Base-by-base conservation (phyloP, 37 sponge, comb jelly and placozoan genomes). In the Diacarnus erythraeanus region DNA sequence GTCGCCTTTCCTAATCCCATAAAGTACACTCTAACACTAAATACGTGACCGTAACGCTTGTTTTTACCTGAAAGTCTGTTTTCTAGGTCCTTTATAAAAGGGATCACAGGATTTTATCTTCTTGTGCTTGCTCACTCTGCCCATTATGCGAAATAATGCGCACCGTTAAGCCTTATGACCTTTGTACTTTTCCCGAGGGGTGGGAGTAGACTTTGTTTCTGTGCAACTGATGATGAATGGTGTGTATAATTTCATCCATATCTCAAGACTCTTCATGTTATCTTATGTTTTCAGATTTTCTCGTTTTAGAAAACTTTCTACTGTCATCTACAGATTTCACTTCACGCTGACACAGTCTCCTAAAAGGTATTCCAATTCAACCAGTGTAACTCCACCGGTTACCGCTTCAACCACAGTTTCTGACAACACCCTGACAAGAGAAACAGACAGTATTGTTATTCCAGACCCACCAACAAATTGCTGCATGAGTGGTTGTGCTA, bases 401-500 rank as follows among this genome's bases (percentile, higher is more conserved):
- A 61, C 20, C 9, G 18, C 64, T 12, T 47, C 51, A 15, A 47
- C 51, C 6, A 47, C 51, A 15, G 51, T 47, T 12, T 15, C 10
- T 61, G n/a, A 27, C 8, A 61, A 61, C 5, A 23, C 30, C 64
- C 5, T 20, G 21, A 6, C 9, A 71, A 15, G 2, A 71, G 38
- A 71, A 40, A 33, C 2, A 1, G 66, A 42, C 8, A 25, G 29
- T 29, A 25, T 77, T 41, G n/a, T 51, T n/a, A 68, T 85, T 2
- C 93, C 93, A 3, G 81, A 81, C 3, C 85, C 86, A 2, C 95
- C 95, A 8, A 88, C 86, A 17, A 85, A 78, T 70, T 96, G 96
- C 71, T 96, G 96, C 56, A 84, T 84, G 85, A 89, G 85, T 38
- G 93, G 96, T 36, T 96, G 96, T 87, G 85, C 90, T 20, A 96